Evolutionary conservation across 2,113 vertebrate genomes (phyloP).

Genomic region (Oostethus manadensis): DNA sequence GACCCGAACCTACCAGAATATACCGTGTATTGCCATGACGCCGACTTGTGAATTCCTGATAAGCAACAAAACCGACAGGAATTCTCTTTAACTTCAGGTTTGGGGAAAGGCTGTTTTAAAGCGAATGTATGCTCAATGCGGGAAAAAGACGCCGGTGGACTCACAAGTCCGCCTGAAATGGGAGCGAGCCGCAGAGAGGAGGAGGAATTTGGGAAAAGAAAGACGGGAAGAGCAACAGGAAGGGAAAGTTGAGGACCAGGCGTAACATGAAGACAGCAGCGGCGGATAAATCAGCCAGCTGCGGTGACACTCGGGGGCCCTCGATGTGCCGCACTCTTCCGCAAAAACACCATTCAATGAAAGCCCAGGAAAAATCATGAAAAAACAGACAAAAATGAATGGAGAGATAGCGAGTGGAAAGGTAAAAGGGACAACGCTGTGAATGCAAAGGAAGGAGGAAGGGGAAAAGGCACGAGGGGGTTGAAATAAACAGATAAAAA

Average conservation of each 20-base stretch:
- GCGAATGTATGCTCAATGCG: no score
- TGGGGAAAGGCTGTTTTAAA: no score
- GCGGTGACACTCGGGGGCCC: slow-evolving; percentile 55
- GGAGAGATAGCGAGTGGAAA: slow-evolving; percentile 24
- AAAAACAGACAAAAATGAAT: slow-evolving; percentile 10
- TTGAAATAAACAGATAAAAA: slow-evolving; percentile 64
- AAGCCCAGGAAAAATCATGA: slow-evolving; percentile 33
- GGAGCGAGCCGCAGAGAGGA: slow-evolving; percentile 48
- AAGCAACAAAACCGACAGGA: no score
- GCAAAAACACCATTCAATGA: slow-evolving; percentile 73
- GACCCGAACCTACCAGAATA: no score
- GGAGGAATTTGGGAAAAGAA: slow-evolving; percentile 68
- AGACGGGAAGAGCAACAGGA: slow-evolving; percentile 77
- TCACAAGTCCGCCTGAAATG: background rate
- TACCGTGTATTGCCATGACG: no score
- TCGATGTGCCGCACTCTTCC: slow-evolving; percentile 58
- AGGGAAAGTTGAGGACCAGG: slow-evolving; percentile 68
- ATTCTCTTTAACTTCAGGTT: no score
- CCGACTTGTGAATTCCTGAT: no score
- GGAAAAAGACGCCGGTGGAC: background rate
- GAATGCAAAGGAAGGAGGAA: slow-evolving; percentile 56
- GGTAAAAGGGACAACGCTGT: slow-evolving; percentile 46
- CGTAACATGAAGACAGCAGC: slow-evolving; percentile 72
- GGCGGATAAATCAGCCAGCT: slow-evolving; percentile 70
- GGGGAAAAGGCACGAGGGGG: slow-evolving; percentile 43